Base-by-base conservation (phyloP, 1,140 invertebrate genomes). In the Procambarus clarkii region DNA sequence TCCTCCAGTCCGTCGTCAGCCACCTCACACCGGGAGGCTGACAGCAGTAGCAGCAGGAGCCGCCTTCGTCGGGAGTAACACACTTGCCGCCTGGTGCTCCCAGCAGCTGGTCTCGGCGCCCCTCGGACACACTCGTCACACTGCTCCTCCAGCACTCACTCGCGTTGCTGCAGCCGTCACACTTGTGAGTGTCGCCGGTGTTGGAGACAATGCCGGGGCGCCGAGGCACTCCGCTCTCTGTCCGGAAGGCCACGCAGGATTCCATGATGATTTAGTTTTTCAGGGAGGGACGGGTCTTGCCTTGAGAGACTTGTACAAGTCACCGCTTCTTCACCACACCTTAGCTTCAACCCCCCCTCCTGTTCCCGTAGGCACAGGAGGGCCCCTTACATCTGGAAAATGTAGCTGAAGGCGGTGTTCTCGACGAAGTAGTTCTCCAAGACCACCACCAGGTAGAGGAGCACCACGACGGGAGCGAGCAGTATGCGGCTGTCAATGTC, bases 361-460 rank as follows among this genome's bases (percentile, higher is more conserved):
- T 64, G 60, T 18, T 18, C 4, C 15, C 18, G 13, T 13, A 64
- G 60, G 13, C 60, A 64, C 60, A 4, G 18, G 21, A 64, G 34
- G 7, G 4, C 24, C 21, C 15, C 46, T 50, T 90, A 90, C 88
- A 84, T 76, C 80, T 90, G 88, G 82, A 83, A 90, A 71, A 90
- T 64, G 71, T 90, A 90, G 44, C 44, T 90, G 88, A 90, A 90
- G 48, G 88, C 69, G 34, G 88, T 84, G 60, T 54, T 78, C 45
- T 90, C 88, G 5, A 84, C 24, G 69, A 90, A 48, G 88, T 90
- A 90, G 60, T 34, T 84, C 81, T 90, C 88, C 11, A 90, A 69
- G 21, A 77, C 69, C 45, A 90, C 88, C 48, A 90, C n/a, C 24
- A 90, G 88, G 88, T 90, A 90, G 9, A 90, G 80, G 24, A 74